Conservation (phyloP, 2,797 vertebrate genomes). For the Megalops cyprinoides region DNA sequence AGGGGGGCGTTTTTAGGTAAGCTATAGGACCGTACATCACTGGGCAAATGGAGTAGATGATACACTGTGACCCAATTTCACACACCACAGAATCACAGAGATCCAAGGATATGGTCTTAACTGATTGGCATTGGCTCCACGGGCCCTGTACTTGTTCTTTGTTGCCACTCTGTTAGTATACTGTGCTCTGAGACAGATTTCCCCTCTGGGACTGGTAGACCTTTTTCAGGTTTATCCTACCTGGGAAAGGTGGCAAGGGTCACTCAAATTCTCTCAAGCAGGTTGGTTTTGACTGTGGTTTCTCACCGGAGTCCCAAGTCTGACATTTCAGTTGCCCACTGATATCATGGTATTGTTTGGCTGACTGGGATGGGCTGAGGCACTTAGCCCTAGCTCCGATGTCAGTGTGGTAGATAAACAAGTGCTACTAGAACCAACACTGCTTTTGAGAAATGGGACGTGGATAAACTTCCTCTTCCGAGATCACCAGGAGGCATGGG, state of each 20-base stretch:
- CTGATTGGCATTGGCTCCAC: not conserved
- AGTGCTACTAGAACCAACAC: conserved; percentile 41
- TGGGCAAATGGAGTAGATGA: not conserved
- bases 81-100: conserved; percentile 1
- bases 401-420: conserved; percentile 39
- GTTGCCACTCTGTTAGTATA: not conserved
- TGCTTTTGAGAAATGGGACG: conserved; percentile 35
- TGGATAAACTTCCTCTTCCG: conserved; percentile 34
- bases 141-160: conserved; percentile 8
- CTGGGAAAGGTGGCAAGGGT: conserved; percentile 23
- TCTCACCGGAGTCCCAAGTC: conserved; percentile 50
- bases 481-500: not conserved
- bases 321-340: conserved; percentile 61
- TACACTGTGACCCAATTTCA: not conserved
- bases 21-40: not conserved
- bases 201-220: not conserved
- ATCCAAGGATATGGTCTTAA: not conserved
- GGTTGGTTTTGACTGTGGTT: conserved; percentile 39
- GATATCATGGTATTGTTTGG: conserved; percentile 42
- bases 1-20: not conserved
- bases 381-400: conserved; percentile 60
- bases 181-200: not conserved
- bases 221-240: conserved; percentile 15
- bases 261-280: conserved; percentile 26
- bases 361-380: conserved; percentile 42